Base-by-base conservation (phyloP, 2,888 invertebrate genomes). In the Dynastes tityus region DNA sequence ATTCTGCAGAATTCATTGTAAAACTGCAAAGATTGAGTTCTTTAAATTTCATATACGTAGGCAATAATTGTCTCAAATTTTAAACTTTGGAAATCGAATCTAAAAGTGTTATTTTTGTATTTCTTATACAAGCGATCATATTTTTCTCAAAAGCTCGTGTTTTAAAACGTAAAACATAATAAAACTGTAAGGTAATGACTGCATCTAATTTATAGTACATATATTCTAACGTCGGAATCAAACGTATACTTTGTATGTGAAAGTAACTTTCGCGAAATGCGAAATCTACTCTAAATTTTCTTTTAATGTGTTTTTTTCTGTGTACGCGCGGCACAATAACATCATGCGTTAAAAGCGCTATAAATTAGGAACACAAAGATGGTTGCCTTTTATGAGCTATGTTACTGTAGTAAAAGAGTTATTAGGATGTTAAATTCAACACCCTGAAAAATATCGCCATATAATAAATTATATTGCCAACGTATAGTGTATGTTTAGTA, bases 361-460 rank as follows among this genome's bases (percentile, higher is more conserved):
- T 83, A 83, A 83, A 83, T 83, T 83, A 82, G 78, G 71, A 76
- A 79, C 82, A 81, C 82, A 82, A 82, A 82, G 81, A 82, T 82
- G 80, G 81, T 82, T 80, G 82, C 82, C 82, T 80, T 83, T 83
- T 83, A 83, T 83, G 82, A 82, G 79, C 83, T 80, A 80, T 81
- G 81, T 80, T 83, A 81, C 81, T 81, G 83, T 81, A 80, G 80
- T 79, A 80, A 82, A 82, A 83, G 82, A 83, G 81, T 83, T 83
- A 83, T 83, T 82, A 81, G 82, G 81, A 82, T 81, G 82, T 83
- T 82, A 82, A 83, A 83, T 81, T 78, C 80, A 83, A 83, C 83
- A 83, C 82, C 79, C 81, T 80, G 76, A 78, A 82, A 80, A 82
- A 80, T 80, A 80, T 76, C 76, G 78, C 78, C 78, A 53, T 74